phyloP scores from a whole-genome alignment of 2,888 invertebrate species.

The Apotomis capreana region DNA sequence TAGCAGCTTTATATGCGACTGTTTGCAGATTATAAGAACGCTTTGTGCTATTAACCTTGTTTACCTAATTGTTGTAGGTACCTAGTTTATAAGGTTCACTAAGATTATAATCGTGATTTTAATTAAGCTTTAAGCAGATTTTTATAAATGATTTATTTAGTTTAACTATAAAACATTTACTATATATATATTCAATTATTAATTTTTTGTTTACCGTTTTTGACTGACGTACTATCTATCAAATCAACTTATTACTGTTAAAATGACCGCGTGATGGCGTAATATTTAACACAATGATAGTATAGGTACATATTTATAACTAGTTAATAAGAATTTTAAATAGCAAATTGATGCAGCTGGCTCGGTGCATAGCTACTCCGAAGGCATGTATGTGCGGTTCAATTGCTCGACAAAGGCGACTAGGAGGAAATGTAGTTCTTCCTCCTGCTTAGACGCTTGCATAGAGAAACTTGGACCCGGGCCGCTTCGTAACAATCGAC shows the following conservation, averaged over 20 bases:
- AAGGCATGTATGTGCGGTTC: conserved; percentile 46
- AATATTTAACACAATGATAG: no score
- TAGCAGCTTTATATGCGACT: neutral
- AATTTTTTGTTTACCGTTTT: no score
- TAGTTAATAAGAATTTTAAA: neutral
- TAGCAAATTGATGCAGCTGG: conserved; percentile 18
- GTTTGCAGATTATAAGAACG: neutral
- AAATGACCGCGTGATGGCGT: no score
- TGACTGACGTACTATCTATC: no score
- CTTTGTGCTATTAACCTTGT: neutral
- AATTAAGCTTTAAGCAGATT: no score
- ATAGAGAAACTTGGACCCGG: conserved; percentile 60
- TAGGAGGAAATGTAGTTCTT: conserved; percentile 58
- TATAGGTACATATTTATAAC: no score
- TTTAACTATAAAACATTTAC: no score
- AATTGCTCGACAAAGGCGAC: conserved; percentile 61
- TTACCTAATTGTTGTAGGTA: neutral
- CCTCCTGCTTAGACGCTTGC: conserved; percentile 53
- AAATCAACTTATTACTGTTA: no score
- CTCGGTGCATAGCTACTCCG: conserved; percentile 13
- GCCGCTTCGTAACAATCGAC: conserved; percentile 60
- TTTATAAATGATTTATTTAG: no score
- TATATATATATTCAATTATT: no score
- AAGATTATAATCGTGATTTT: neutral
- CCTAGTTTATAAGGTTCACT: neutral